phyloP scores from a whole-genome alignment of 1,140 invertebrate genomes.

The Spodoptera litura region DNA sequence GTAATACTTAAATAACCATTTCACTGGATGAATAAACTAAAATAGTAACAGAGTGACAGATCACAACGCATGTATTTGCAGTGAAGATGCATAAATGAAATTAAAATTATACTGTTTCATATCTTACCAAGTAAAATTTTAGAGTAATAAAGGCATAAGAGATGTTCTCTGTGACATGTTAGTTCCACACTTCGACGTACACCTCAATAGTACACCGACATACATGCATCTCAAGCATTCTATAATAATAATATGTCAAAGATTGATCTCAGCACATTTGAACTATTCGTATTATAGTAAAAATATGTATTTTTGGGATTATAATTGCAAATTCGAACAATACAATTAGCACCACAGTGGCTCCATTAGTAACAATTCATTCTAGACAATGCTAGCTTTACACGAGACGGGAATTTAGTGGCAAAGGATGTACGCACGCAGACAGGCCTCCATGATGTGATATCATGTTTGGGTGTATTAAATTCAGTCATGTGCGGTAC shows the following conservation, averaged over 20 bases:
- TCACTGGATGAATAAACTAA: constrained; percentile 25
- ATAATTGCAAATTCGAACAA: constrained; percentile 15
- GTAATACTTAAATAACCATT: constrained; percentile 22
- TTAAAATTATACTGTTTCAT: constrained; percentile 43
- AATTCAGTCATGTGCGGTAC: constrained; percentile 41
- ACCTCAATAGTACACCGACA: constrained; percentile 15
- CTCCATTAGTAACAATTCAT: neutral
- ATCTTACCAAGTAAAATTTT: constrained; percentile 36
- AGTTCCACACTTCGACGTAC: constrained; percentile 6
- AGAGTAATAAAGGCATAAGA: constrained; percentile 35
- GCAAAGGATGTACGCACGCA: constrained; percentile 6
- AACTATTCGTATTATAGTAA: constrained; percentile 20
- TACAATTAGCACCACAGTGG: constrained; percentile 14
- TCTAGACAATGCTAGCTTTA: neutral
- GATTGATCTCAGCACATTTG: constrained; percentile 49
- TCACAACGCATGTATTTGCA: constrained; percentile 3
- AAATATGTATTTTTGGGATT: constrained; percentile 19
- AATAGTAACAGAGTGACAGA: neutral
- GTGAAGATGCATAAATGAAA: constrained; percentile 12
- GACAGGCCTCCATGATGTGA: neutral
- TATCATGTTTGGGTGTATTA: neutral
- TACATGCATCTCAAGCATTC: constrained; percentile 57
- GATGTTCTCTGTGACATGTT: constrained; percentile 4
- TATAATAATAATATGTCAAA: constrained; percentile 27
- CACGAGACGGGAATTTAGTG: constrained; percentile 26